Conservation (phyloP, 2,797 vertebrate genomes). For the Leuciscus waleckii region DNA sequence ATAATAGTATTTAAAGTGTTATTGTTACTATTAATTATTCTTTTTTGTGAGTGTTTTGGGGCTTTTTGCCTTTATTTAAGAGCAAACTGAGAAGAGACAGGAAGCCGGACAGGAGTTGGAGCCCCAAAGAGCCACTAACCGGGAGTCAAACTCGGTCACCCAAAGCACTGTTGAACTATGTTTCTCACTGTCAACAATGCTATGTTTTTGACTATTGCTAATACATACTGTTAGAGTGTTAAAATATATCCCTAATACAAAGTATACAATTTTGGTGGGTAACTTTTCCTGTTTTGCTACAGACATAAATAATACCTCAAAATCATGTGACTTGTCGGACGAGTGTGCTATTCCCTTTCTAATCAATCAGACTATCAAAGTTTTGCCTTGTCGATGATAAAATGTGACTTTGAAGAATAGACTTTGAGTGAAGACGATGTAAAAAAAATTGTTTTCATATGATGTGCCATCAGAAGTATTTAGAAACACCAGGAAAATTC, state of each 20-base stretch:
- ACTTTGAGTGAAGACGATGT: background rate
- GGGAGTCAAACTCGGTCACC: background rate
- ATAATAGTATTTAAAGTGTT: background rate
- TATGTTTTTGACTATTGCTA: background rate
- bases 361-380: background rate
- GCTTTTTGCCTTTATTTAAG: background rate
- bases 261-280: background rate
- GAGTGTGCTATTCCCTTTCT: background rate
- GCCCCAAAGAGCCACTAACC: background rate
- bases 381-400: background rate
- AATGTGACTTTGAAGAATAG: background rate
- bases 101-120: background rate
- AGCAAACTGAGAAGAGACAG: background rate
- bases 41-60: background rate
- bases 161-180: background rate
- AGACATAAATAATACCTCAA: background rate
- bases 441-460: background rate
- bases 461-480: background rate
- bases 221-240: background rate
- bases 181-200: background rate
- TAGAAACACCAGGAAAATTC: background rate
- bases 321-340: background rate
- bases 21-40: background rate
- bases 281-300: background rate
- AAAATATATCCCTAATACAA: background rate